phyloP scores from a whole-genome alignment of 2,113 vertebrate genomes.

The Otolemur garnettii region DNA sequence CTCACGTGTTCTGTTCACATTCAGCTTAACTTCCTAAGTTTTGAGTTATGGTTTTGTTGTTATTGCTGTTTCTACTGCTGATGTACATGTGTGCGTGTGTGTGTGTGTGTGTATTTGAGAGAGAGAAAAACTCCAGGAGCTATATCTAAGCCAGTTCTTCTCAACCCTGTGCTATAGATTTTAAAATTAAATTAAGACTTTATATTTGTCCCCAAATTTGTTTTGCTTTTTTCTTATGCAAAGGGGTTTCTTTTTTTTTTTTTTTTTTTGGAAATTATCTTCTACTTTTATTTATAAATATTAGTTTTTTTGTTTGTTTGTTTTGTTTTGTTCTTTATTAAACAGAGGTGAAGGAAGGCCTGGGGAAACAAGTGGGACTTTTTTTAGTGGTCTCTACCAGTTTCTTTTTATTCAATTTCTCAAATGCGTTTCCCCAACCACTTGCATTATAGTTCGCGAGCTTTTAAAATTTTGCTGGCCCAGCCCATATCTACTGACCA shows the following conservation, averaged over 20 bases:
- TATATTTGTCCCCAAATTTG: background rate
- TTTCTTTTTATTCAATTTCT: background rate
- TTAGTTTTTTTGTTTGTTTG: too few relatives aligned
- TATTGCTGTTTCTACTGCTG: background rate
- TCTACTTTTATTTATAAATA: too few relatives aligned
- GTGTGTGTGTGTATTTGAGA: too few relatives aligned
- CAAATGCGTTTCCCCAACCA: background rate
- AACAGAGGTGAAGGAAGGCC: background rate
- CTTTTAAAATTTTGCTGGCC: background rate
- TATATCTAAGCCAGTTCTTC: background rate
- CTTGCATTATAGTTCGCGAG: background rate
- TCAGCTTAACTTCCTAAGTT: background rate
- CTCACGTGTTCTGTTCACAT: background rate
- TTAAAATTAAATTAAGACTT: constrained; percentile 30
- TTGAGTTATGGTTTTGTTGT: background rate
- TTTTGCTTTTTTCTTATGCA: too few relatives aligned
- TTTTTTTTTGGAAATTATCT: too few relatives aligned
- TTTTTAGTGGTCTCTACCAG: background rate
- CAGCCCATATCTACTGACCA: background rate
- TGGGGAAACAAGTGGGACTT: background rate
- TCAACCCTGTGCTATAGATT: background rate
- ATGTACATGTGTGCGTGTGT: background rate
- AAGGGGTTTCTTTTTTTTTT: too few relatives aligned
- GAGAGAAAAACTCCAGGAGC: background rate
- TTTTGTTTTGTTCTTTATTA: background rate